phyloP scores from a whole-genome alignment of 2,888 invertebrate genomes.

The Agrilus mali region DNA sequence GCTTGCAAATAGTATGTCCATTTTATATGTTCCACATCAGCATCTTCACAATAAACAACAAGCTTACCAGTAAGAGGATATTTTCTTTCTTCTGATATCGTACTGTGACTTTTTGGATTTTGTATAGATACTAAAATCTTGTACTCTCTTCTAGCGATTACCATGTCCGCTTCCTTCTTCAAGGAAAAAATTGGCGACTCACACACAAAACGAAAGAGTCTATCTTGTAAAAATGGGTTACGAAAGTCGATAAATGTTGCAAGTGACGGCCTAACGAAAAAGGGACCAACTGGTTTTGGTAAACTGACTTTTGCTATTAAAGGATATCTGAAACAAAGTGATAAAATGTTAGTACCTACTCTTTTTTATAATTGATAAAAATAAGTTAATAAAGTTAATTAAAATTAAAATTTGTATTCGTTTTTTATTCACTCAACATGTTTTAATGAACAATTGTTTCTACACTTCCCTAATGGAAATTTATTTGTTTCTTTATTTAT shows the following conservation, averaged over 20 bases:
- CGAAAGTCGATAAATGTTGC: constrained; percentile 32
- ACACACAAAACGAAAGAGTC: constrained; percentile 30
- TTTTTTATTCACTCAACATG: too few relatives aligned
- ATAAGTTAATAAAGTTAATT: too few relatives aligned
- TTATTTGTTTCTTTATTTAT: too few relatives aligned
- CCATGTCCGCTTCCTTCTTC: constrained; percentile 28
- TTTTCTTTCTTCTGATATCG: constrained; percentile 11
- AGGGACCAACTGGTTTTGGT: constrained; percentile 41
- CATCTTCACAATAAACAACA: constrained; percentile 11
- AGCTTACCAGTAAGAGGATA: constrained; percentile 18
- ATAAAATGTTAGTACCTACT: neutral
- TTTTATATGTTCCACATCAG: constrained; percentile 13
- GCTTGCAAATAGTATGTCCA: constrained; percentile 22
- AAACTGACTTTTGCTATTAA: constrained; percentile 32
- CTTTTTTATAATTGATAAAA: too few relatives aligned
- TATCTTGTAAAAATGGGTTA: constrained; percentile 33
- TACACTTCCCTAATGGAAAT: too few relatives aligned
- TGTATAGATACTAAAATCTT: constrained; percentile 16
- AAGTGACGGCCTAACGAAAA: constrained; percentile 28
- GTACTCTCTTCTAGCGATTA: constrained; percentile 28
- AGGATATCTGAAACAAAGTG: constrained; percentile 27
- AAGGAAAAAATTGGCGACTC: constrained; percentile 34
- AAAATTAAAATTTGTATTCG: too few relatives aligned
- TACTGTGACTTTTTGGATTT: constrained; percentile 8
- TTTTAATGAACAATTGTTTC: too few relatives aligned